Conservation (phyloP, 2,113 vertebrate genomes). For the Dasypus novemcinctus region DNA sequence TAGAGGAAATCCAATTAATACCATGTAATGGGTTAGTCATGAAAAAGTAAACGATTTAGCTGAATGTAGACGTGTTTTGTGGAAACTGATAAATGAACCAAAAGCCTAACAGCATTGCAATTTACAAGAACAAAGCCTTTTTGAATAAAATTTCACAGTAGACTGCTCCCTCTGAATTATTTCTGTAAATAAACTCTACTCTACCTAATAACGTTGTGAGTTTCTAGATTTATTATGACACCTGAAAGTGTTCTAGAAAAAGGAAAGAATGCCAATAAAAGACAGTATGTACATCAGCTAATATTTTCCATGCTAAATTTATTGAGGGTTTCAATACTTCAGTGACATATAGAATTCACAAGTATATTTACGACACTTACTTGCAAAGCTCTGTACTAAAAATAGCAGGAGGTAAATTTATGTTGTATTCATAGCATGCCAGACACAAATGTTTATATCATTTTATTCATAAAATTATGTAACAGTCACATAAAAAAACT, state of each 20-base stretch:
- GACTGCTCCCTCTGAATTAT: neutral
- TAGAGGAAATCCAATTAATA: neutral
- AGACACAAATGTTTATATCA: conserved; percentile 4
- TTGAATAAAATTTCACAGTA: neutral
- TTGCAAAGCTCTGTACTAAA: neutral
- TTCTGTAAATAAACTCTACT: neutral
- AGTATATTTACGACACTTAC: neutral
- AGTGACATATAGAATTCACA: neutral
- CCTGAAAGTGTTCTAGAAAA: neutral
- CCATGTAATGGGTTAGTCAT: neutral
- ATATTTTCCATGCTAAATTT: conserved; percentile 34
- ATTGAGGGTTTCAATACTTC: neutral
- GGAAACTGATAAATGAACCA: neutral
- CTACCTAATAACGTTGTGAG: neutral
- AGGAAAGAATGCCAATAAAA: neutral
- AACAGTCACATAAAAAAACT: conserved; percentile 24
- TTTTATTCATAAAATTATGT: conserved; percentile 34
- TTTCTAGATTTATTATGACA: neutral
- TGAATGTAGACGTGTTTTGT: neutral
- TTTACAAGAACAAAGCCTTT: neutral
- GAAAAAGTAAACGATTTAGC: neutral
- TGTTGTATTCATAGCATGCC: neutral
- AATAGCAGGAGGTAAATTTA: neutral
- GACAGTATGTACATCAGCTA: neutral
- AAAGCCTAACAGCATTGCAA: neutral